phyloP scores from a whole-genome alignment of 1,140 invertebrate species.

The Asobara japonica region DNA sequence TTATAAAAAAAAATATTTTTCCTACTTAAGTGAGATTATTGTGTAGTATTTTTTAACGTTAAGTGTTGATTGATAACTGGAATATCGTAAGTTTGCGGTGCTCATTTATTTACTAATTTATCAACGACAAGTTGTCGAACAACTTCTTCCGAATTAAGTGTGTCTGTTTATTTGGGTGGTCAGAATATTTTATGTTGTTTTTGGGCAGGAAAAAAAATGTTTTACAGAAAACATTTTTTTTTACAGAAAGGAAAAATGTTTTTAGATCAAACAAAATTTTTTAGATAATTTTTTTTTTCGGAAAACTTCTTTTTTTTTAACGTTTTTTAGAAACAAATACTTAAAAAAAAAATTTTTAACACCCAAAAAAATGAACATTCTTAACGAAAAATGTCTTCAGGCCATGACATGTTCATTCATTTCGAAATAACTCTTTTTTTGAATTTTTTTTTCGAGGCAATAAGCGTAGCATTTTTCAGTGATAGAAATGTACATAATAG shows the following conservation, averaged over 20 bases:
- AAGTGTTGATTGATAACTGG: conserved; percentile 15
- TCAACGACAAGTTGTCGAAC: background rate
- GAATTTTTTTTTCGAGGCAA: background rate
- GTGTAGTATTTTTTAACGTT: conserved; percentile 38
- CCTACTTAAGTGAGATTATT: conserved; percentile 45
- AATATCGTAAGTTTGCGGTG: background rate
- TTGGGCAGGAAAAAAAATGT: too few species aligned
- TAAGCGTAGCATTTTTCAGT: background rate
- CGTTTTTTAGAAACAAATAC: too few species aligned
- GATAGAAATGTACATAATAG: conserved; percentile 6
- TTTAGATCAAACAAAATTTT: too few species aligned
- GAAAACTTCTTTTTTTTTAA: too few species aligned
- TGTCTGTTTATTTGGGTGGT: too few species aligned
- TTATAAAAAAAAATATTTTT: conserved; percentile 18
- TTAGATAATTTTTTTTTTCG: too few species aligned
- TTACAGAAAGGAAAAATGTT: too few species aligned
- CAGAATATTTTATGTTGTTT: too few species aligned
- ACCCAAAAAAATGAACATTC: background rate
- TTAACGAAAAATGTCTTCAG: background rate
- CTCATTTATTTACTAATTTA: background rate
- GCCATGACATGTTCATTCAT: background rate
- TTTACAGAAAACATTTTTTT: too few species aligned
- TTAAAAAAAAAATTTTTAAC: too few species aligned
- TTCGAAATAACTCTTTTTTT: background rate
- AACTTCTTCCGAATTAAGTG: conserved; percentile 13